Percentiles rank a stretch among this genome's conserved stretches.
phyloP scores from a whole-genome alignment of 2,888 invertebrate species.

The Drosophila recens region DNA sequence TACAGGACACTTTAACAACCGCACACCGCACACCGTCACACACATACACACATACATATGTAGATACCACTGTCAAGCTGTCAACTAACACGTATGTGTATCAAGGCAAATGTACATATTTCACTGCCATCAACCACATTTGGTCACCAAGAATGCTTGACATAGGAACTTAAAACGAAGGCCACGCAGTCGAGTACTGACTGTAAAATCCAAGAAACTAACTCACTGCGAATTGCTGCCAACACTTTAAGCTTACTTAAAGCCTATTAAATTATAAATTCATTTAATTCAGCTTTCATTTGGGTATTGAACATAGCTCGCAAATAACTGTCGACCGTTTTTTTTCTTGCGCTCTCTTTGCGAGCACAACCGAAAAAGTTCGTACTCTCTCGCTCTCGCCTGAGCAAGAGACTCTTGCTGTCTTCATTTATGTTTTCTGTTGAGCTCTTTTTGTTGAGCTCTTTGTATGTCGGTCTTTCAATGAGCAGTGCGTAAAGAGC shows the following conservation, averaged over 20 bases:
- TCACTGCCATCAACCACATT: slow-evolving; percentile 7
- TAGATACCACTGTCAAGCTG: background rate
- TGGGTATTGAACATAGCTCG: too few relatives aligned
- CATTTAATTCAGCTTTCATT: too few relatives aligned
- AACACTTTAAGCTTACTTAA: background rate
- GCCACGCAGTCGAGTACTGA: slow-evolving; percentile 5
- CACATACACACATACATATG: background rate
- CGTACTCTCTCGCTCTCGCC: too few relatives aligned
- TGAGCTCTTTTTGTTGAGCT: too few relatives aligned
- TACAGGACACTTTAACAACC: background rate
- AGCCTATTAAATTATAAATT: background rate
- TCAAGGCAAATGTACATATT: slow-evolving; percentile 13
- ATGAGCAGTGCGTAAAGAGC: too few relatives aligned
- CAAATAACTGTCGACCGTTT: too few relatives aligned
- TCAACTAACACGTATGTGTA: background rate
- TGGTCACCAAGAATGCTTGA: slow-evolving; percentile 10
- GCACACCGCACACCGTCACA: background rate
- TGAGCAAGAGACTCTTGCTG: too few relatives aligned
- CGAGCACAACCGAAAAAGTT: too few relatives aligned
- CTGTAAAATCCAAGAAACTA: background rate
- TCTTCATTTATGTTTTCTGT: too few relatives aligned
- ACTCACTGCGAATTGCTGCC: background rate
- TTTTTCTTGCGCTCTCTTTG: too few relatives aligned
- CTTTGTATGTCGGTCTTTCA: too few relatives aligned
- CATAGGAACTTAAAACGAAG: slow-evolving; percentile 14